Percentiles rank a stretch among this genome's conserved stretches.
Conservation (phyloP, 1,140 invertebrate genomes). For the Plodia interpunctella region DNA sequence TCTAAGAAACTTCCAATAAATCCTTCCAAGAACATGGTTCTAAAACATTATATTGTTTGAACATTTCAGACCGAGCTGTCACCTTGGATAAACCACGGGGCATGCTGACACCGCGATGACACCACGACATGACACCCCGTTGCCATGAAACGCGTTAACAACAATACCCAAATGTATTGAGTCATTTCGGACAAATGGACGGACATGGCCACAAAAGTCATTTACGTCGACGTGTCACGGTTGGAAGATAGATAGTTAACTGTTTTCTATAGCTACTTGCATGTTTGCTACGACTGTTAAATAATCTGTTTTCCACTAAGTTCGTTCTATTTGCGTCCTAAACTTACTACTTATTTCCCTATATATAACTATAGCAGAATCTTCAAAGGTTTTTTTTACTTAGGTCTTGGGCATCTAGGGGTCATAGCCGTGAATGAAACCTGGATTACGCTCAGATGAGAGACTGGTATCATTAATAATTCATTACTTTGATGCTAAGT, state of each 20-base stretch:
- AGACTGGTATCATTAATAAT: too few species aligned
- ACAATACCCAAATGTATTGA: slow-evolving; percentile 13
- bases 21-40: background rate
- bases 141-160: slow-evolving; percentile 5
- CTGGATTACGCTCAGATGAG: too few species aligned
- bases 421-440: too few species aligned
- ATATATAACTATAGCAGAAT: too few species aligned
- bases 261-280: background rate
- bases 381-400: too few species aligned
- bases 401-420: too few species aligned
- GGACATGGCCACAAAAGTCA: background rate
- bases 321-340: too few species aligned
- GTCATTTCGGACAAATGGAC: slow-evolving; percentile 6
- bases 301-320: too few species aligned
- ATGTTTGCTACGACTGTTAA: too few species aligned
- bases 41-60: background rate
- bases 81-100: background rate
- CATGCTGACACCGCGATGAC: background rate
- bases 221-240: background rate
- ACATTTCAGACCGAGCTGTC: background rate
- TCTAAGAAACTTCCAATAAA: too few species aligned
- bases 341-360: too few species aligned
- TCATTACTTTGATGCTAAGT: too few species aligned
- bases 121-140: slow-evolving; percentile 1
- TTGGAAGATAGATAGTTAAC: background rate